These are phyloP conservation scores for Cephus spinipes DNA, from an alignment of 2,888 invertebrate species.

Conservation along the genomic window DNA sequence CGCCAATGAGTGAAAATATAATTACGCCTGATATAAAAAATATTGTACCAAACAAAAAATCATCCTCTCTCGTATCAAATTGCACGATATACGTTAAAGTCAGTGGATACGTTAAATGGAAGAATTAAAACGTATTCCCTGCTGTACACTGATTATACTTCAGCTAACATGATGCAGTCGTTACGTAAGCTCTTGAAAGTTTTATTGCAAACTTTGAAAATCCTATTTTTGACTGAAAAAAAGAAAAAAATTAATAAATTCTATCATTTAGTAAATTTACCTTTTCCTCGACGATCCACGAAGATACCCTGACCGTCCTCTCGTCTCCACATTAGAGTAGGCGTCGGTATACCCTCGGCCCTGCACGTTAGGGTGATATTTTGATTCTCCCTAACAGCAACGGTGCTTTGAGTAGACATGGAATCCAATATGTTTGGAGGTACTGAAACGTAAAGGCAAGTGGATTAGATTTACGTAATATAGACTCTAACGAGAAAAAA, in stretches of 20 bases:
- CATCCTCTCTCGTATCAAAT: no score
- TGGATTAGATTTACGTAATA: neutral
- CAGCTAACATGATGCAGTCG: no score
- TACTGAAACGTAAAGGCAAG: conserved; percentile 71
- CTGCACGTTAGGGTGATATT: conserved; percentile 93
- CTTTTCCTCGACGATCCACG: conserved; percentile 88
- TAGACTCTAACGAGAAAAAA: neutral
- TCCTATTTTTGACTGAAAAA: no score
- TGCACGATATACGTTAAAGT: no score
- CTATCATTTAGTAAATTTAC: conserved; percentile 67
- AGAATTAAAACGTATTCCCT: no score
- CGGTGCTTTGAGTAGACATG: conserved; percentile 90
- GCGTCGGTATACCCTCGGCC: conserved; percentile 91
- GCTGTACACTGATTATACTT: no score
- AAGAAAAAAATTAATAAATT: neutral
- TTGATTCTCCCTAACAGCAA: conserved; percentile 93
- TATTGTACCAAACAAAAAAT: no score
- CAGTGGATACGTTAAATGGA: no score
- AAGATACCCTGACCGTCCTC: conserved; percentile 91
- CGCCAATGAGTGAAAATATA: no score
- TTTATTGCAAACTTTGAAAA: no score
- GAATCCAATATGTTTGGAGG: conserved; percentile 94
- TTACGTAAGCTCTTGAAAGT: no score
- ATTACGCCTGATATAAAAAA: no score
- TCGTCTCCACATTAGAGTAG: conserved; percentile 93